phyloP scores from a whole-genome alignment of 2,888 invertebrate species.

The Eupithecia tripunctaria region DNA sequence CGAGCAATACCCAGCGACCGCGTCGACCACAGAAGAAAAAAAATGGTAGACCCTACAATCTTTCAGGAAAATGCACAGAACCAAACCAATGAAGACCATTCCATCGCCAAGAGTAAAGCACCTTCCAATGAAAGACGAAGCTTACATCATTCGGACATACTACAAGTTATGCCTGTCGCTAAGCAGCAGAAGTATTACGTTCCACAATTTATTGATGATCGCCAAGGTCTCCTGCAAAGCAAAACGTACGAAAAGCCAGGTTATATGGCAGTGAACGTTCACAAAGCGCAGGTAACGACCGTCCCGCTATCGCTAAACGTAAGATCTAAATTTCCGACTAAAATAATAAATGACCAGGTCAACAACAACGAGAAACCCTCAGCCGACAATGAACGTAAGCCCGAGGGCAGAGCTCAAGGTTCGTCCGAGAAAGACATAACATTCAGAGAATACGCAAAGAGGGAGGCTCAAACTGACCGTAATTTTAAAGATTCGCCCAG shows the following conservation, averaged over 20 bases:
- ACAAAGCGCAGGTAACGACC: constrained; percentile 49
- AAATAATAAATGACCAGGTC: background rate
- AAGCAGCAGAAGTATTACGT: background rate
- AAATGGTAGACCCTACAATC: background rate
- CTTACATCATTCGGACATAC: background rate
- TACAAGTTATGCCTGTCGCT: background rate
- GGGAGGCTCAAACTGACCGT: background rate
- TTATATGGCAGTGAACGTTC: constrained; percentile 52
- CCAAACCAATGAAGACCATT: background rate
- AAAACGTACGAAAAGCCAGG: constrained; percentile 43
- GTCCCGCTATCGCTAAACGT: constrained; percentile 53
- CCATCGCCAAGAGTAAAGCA: background rate
- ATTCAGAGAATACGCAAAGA: constrained; percentile 4
- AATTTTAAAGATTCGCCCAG: constrained; percentile 29
- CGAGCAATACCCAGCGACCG: background rate
- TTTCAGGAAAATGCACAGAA: background rate
- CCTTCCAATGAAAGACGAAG: background rate
- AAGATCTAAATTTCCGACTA: constrained; percentile 40
- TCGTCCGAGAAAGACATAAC: background rate
- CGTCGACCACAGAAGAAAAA: background rate
- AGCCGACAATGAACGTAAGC: constrained; percentile 38
- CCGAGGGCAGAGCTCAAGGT: background rate
- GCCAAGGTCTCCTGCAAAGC: constrained; percentile 14
- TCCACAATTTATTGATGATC: background rate
- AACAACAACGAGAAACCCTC: background rate